Evolutionary conservation across 2,888 invertebrate species (phyloP).

Genomic region (Andrena flavipes): DNA sequence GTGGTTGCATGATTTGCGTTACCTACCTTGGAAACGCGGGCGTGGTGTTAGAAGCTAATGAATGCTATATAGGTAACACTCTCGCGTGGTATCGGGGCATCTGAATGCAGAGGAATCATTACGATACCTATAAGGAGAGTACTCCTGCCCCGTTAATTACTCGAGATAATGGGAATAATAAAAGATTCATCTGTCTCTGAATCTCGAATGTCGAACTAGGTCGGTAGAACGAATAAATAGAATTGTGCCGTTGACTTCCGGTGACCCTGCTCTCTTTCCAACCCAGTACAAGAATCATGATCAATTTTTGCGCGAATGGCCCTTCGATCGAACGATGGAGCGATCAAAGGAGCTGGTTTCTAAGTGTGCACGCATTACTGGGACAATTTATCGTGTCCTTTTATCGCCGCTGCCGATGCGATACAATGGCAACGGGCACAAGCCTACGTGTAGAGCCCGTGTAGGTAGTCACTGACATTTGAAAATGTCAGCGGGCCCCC

Average conservation of each 20-base stretch:
- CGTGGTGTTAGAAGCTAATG: not conserved
- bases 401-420: constrained; percentile 17
- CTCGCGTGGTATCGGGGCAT: no score
- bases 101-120: no score
- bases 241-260: not conserved
- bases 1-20: not conserved
- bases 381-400: constrained; percentile 48
- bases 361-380: constrained; percentile 14
- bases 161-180: no score
- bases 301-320: not conserved
- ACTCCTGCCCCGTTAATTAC: no score
- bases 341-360: constrained; percentile 4
- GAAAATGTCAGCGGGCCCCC: constrained; percentile 78
- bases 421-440: constrained; percentile 69
- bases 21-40: not conserved
- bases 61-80: no score
- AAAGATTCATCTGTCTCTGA: not conserved
- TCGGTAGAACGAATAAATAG: not conserved
- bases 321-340: not conserved
- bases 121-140: no score
- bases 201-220: not conserved
- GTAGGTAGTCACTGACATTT: constrained; percentile 83
- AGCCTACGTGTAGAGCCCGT: constrained; percentile 68
- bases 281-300: no score
- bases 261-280: not conserved